phyloP scores from a whole-genome alignment of 2,888 invertebrate species.

The Entomobrya proxima region DNA sequence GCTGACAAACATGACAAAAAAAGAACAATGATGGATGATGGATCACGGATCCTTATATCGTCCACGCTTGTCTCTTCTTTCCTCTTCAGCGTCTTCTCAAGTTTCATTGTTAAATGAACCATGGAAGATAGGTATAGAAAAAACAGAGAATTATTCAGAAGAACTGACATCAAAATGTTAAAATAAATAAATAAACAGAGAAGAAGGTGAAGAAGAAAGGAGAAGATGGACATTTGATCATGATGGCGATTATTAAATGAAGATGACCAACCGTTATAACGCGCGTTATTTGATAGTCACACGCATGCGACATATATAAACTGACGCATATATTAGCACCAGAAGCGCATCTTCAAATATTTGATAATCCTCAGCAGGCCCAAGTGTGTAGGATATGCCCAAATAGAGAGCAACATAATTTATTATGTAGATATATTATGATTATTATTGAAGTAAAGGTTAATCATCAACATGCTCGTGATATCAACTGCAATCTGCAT shows the following conservation, averaged over 20 bases:
- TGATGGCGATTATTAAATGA: constrained; percentile 20
- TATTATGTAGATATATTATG: constrained; percentile 35
- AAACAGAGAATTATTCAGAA: not conserved
- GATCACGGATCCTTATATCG: constrained; percentile 12
- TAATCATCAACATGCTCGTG: constrained; percentile 11
- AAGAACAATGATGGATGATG: constrained; percentile 12
- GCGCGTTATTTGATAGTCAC: not conserved
- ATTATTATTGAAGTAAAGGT: constrained; percentile 38
- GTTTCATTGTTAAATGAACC: constrained; percentile 30
- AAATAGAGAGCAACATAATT: constrained; percentile 51
- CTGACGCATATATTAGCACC: not conserved
- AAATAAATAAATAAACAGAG: constrained; percentile 24
- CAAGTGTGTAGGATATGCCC: constrained; percentile 26
- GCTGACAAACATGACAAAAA: not conserved
- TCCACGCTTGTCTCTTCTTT: not conserved
- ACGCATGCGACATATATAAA: not conserved
- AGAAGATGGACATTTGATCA: constrained; percentile 22
- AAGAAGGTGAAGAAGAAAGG: constrained; percentile 1
- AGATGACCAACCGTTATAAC: constrained; percentile 22
- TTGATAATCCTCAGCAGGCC: not conserved
- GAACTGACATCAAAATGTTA: constrained; percentile 3
- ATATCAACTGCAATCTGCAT: constrained; percentile 24
- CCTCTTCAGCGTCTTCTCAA: constrained; percentile 29
- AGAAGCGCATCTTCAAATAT: not conserved
- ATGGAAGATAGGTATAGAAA: not conserved